Base-by-base conservation (phyloP, 2,888 invertebrate species). In the Congeria kusceri region DNA sequence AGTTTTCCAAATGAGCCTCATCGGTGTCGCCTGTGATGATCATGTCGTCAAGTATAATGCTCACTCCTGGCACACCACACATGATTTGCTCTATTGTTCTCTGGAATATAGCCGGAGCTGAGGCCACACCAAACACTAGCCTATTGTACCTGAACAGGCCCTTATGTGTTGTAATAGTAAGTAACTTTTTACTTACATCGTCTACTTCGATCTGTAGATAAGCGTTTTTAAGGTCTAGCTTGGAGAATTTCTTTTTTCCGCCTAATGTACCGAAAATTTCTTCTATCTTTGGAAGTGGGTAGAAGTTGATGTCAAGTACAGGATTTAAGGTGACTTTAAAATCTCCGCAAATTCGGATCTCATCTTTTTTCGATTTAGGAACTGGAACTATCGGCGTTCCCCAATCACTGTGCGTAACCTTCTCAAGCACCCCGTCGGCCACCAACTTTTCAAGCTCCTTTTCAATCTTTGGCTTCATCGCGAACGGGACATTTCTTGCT, bases 311-410 rank as follows among this genome's bases (percentile, higher is more conserved):
- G 47, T 87, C 77, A 29, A 92, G 53, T 20, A 81, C 77, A 7
- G 82, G 87, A 64, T 89, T 88, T 0, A 89, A 47, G 0, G 89
- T 85, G 0, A 85, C 85, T 20, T 86, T 86, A 62, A 82, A 89
- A 61, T 90, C 89, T 4, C 87, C 86, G 76, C 87, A 90, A 23
- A 88, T 77, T 28, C 89, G 27, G 27, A 84, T 61, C n/a, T n/a
- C n/a, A n/a, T 69, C 47, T 13, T 81, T 79, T 53, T 79, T 67
- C 28, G 77, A 57, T 68, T 89, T 88, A 0, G 77, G 61, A 11
- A 89, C 84, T 29, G 67, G 64, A 3, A 88, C 85, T 27, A 87
- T 80, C 1, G 87, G 88, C 27, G 88, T 83, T 2, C 84, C 86
- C 87, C 84, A 89, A 4, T 64, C 49, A 75, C 77, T 81, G 28